Evolutionary conservation across 2,888 invertebrate species (phyloP), one percentile per base, ranked within the genome.

Genomic region (Rhaphigaster nebulosa): DNA sequence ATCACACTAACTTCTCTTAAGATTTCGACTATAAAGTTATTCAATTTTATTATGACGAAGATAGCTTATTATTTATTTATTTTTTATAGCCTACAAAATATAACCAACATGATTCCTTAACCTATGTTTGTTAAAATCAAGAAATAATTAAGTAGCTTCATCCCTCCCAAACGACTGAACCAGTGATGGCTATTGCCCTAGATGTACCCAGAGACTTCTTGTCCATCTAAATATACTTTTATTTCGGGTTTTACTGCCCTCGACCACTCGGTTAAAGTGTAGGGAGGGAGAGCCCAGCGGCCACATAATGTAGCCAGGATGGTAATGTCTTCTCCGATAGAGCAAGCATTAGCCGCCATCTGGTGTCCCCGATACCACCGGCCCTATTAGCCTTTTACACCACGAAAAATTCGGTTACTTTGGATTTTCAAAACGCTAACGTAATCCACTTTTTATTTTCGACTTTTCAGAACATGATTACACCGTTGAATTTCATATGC

Each of bases 271-370:
- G 60, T 60, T 60, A 54, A 54, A 54, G 54, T 54, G 54, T n/a
- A 60, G 60, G 4, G 34, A 8, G 34, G 15, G 52, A 20, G 20
- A 10, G 15, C 45, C 54, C 45, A 34, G n/a, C 34, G 88, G 29
- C 29, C 26, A 23, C 52, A 54, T 88, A 88, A 88, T 88, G 88
- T 29, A 56, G 38, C 60, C 60, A 23, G 88, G 56, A 54, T 54
- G 88, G 88, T 88, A 88, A 88, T 88, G 88, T 88, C 56, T 88
- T 88, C 88, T 88, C 88, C 88, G 88, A 88, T 88, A 88, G 56
- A 15, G 88, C 88, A 88, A 29, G n/a, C 88, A 88, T 88, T 54
- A 88, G 56, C 88, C 38, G 45, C 87, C 87, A 34, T 54, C 87
- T 34, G 29, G 29, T 29, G 54, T 52, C n/a, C 50, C 29, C 87